These are phyloP conservation scores for Yasuhikotakia modesta DNA, from an alignment of 2,797 vertebrate species.

Conservation along the genomic window DNA sequence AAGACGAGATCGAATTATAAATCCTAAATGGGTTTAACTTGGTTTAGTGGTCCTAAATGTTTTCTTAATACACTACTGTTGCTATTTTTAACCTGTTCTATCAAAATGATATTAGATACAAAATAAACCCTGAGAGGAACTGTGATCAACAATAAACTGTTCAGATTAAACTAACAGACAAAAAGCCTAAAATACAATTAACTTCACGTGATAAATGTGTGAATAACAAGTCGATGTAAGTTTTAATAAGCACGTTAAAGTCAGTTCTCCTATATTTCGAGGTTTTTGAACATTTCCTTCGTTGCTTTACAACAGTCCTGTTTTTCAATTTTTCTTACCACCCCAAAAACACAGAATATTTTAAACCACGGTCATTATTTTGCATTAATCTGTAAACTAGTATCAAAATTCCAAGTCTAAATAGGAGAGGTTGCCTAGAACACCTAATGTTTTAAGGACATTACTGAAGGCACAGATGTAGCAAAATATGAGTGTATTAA, in stretches of 20 bases:
- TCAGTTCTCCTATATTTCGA: slow-evolving; percentile 29
- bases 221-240: slow-evolving; percentile 27
- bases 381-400: neutral
- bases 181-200: slow-evolving; percentile 35
- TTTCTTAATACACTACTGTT: slow-evolving; percentile 40
- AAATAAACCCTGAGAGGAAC: slow-evolving; percentile 68
- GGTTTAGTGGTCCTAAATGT: slow-evolving; percentile 50
- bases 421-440: no score
- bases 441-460: slow-evolving; percentile 7
- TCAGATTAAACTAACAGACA: slow-evolving; percentile 50
- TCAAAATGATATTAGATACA: slow-evolving; percentile 60
- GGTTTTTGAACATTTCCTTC: slow-evolving; percentile 32
- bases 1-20: slow-evolving; percentile 51
- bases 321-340: neutral
- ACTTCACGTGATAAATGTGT: slow-evolving; percentile 19
- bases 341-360: neutral
- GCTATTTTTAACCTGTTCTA: slow-evolving; percentile 36
- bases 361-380: neutral
- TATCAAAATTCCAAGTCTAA: slow-evolving; percentile 1
- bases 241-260: slow-evolving; percentile 29
- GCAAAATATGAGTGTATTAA: slow-evolving; percentile 6
- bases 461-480: slow-evolving; percentile 35
- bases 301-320: slow-evolving; percentile 22
- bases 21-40: slow-evolving; percentile 57
- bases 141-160: slow-evolving; percentile 52